Evolutionary conservation across 2,113 vertebrate genomes (phyloP), one percentile per base, ranked within the genome.

Genomic region (Proterorhinus semilunaris): DNA sequence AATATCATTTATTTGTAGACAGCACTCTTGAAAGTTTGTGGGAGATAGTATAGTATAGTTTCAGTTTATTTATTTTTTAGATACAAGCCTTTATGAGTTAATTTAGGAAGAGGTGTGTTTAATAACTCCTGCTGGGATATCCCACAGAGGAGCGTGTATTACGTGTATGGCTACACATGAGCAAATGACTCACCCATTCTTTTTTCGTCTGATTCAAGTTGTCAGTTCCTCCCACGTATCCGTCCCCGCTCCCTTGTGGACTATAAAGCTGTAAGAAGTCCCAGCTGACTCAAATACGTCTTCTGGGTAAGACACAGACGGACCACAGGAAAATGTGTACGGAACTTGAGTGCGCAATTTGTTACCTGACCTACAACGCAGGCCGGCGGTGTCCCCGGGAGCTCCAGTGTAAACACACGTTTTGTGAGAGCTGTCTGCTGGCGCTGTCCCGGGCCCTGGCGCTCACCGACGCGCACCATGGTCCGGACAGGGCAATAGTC

Each of bases 321-420:
- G 16, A 1, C 4, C 43, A 3, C 6, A 66, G 5, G 66, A 51
- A 0, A 73, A 92, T 93, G 92, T 72, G 16, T 54, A 74, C 87
- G 27, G 90, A 92, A 17, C 62, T 89, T 0, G 93, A 93, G 81
- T 93, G 93, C 73, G 89, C 87, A 10, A 69, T 93, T 65, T 93
- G 93, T 75, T 93, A 91, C 85, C 65, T 48, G 55, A 55, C 17
- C 52, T 93, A 83, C 53, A 92, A 91, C 84, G 43, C 74, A 0
- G 83, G 73, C 8, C 82, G 71, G 6, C 86, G 90, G 63, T 92
- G 91, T 75, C 92, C 91, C 27, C 85, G 89, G 16, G 81, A 87
- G 79, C 86, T 93, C 43, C 74, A 27, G 58, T 93, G 93, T 58
- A 65, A 69, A 44, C 93, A 93, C 87, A 84, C 75, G 49, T 93